phyloP scores from a whole-genome alignment of 2,113 vertebrate genomes.

The Cryptoleucopteryx plumbea region DNA sequence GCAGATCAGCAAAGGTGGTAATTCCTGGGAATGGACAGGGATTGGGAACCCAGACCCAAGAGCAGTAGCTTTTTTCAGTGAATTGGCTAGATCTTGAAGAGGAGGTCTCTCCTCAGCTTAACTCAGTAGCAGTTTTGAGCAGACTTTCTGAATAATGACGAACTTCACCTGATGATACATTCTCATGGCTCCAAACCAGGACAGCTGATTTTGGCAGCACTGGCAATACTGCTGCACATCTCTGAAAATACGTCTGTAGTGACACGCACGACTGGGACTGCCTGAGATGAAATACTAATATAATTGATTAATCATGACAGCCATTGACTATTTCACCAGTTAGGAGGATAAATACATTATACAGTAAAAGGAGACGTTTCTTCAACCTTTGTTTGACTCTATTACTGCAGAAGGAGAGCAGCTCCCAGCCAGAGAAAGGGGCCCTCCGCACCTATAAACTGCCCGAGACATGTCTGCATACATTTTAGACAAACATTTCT shows the following conservation, averaged over 20 bases:
- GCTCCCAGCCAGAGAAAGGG: not conserved
- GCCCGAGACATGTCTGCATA: not conserved
- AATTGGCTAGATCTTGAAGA: not conserved
- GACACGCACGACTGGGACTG: not conserved
- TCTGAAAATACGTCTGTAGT: not conserved
- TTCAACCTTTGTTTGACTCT: not conserved
- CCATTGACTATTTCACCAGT: not conserved
- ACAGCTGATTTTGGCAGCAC: not conserved
- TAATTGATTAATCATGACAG: slow-evolving; percentile 21
- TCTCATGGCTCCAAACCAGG: not conserved
- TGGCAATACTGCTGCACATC: not conserved
- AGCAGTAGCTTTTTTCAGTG: not conserved
- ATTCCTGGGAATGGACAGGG: not conserved
- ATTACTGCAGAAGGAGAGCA: not conserved
- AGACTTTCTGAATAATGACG: not conserved
- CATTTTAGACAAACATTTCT: slow-evolving; percentile 47
- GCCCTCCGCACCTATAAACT: not conserved
- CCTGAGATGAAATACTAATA: not conserved
- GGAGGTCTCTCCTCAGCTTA: not conserved
- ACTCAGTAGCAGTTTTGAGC: not conserved
- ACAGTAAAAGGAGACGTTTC: not conserved
- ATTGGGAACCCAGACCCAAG: not conserved
- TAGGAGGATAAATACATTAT: not conserved
- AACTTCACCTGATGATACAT: not conserved
- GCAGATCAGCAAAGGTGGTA: not conserved